These are phyloP conservation scores for Azemiops feae DNA, from an alignment of 2,113 vertebrate genomes.

Conservation along the genomic window DNA sequence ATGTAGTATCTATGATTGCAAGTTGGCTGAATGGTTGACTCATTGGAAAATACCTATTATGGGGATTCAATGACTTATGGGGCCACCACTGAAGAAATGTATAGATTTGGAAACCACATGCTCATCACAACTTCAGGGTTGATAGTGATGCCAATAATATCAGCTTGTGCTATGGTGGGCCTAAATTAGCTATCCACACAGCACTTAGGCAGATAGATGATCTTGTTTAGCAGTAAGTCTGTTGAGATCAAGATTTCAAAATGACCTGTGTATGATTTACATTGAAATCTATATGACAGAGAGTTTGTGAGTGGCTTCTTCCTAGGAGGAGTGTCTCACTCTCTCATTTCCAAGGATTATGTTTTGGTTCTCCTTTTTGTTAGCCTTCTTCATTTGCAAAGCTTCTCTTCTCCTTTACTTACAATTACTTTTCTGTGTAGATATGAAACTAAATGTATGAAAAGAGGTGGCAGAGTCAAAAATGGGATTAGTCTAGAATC, in stretches of 20 bases:
- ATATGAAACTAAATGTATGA: background rate
- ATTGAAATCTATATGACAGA: background rate
- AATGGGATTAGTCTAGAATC: background rate
- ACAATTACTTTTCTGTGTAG: background rate
- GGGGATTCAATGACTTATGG: background rate
- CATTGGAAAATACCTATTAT: background rate
- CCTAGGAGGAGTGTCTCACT: background rate
- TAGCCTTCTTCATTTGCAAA: background rate
- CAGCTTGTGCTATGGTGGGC: background rate
- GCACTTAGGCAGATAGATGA: background rate
- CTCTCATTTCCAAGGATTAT: background rate
- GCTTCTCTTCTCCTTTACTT: background rate
- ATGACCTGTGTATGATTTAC: background rate
- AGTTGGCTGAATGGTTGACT: background rate
- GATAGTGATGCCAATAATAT: background rate
- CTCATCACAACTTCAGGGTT: background rate
- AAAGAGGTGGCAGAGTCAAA: background rate
- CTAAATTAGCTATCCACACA: background rate
- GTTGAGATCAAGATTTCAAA: background rate
- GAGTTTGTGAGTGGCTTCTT: background rate
- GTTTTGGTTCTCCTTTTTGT: background rate
- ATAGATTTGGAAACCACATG: background rate
- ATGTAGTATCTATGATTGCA: background rate
- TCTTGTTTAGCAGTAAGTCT: background rate
- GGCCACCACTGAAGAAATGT: background rate